Conservation (phyloP, 2,797 vertebrate species). For the Myotis planiceps region DNA sequence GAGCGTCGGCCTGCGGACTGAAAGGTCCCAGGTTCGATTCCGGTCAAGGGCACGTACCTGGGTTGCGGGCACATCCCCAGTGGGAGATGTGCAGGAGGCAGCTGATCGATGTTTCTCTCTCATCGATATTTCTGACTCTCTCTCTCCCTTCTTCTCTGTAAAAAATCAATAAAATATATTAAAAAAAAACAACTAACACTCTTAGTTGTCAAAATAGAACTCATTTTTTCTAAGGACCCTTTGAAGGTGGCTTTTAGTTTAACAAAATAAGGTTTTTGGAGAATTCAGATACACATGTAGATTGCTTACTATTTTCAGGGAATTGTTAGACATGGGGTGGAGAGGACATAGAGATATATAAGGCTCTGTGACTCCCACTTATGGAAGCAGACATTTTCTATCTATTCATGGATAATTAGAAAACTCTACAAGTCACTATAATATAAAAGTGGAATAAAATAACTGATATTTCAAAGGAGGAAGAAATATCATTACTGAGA, state of each 20-base stretch:
- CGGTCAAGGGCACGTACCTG: too few species aligned
- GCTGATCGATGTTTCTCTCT: too few species aligned
- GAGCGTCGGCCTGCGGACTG: too few species aligned
- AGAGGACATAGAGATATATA: neutral
- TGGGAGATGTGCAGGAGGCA: too few species aligned
- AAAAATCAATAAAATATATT: too few species aligned
- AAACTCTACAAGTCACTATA: neutral
- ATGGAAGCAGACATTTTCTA: neutral
- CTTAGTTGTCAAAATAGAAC: neutral
- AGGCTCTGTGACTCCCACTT: neutral
- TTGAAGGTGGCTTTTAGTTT: conserved; percentile 34
- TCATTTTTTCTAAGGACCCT: neutral
- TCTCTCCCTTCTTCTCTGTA: too few species aligned
- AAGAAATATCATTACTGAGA: neutral
- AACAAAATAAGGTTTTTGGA: neutral
- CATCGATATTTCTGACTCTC: too few species aligned
- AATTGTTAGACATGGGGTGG: neutral
- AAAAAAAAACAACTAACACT: conserved; percentile 21
- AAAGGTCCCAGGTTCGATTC: too few species aligned
- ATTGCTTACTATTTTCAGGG: neutral
- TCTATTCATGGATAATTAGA: neutral
- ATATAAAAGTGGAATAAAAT: neutral
- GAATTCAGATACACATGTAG: neutral
- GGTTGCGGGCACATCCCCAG: too few species aligned
- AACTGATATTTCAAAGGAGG: neutral